Base-by-base conservation (phyloP, 1,140 invertebrate genomes). In the Triops longicaudatus region DNA sequence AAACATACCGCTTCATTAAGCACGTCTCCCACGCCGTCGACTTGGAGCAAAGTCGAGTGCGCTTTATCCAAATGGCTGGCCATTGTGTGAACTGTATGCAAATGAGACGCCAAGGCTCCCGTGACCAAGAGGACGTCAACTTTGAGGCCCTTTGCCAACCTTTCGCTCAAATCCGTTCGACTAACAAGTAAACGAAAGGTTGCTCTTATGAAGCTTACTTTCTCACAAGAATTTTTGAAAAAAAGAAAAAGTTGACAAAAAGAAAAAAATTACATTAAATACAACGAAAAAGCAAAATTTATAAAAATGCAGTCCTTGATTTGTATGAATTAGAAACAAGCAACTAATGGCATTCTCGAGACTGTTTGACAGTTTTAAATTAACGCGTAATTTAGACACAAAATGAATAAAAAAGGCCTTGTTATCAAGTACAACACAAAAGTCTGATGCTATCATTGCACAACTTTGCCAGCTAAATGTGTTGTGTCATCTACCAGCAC, bases 41-140 rank as follows among this genome's bases (percentile, higher is more conserved):
- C 88, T 83, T 93, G 92, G 14, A 94, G 86, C n/a, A 95, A 87
- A 75, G 92, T 93, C 2, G 91, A 91, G 81, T 91, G 91, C 76
- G 91, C 89, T 83, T 93, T 93, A 81, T 93, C 91, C 82, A 93
- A 87, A 80, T 92, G 90, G 78, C 89, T 87, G 84, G 91, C 90
- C 81, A 86, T 87, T 10, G 83, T 85, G 79, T 87, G 84, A 26
- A 93, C 91, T 74, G 91, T 91, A 28, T 88, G 85, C 10, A 90
- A 88, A 84, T 93, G 94, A 17, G 93, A 91, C 26, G 92, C 92
- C 74, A 91, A 89, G 80, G 90, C 87, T 74, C 94, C 94, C 71
- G 93, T 93, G 75, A 96, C 89, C 77, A 96, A 87, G 77, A 96
- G 87, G 50, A 91, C 89, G 83, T 94, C 92, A 6, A 91, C 87